phyloP scores from a whole-genome alignment of 2,113 vertebrate species.

The Manacus vitellinus region DNA sequence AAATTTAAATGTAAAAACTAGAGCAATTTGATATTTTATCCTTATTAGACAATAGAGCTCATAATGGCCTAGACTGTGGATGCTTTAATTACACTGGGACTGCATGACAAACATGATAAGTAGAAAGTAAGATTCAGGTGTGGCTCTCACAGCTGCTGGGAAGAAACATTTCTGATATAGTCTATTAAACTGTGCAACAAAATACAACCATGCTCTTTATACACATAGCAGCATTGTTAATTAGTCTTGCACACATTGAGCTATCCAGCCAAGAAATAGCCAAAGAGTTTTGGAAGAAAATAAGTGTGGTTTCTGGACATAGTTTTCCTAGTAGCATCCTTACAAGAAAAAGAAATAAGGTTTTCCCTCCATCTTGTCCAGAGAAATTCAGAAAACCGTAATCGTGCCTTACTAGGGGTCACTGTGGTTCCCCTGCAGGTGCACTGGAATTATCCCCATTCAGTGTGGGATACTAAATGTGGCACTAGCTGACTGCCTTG shows the following conservation, averaged over 20 bases:
- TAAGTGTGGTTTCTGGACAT: background rate
- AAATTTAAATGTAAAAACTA: background rate
- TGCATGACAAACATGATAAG: background rate
- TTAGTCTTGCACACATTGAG: background rate
- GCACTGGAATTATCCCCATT: fast-evolving
- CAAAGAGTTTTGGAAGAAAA: background rate
- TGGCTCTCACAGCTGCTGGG: background rate
- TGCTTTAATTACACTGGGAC: background rate
- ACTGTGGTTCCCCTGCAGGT: background rate
- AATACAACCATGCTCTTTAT: background rate
- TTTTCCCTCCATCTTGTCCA: background rate
- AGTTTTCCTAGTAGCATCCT: background rate
- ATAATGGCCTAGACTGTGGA: background rate
- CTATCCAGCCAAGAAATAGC: background rate
- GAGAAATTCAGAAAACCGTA: background rate
- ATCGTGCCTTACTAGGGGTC: background rate
- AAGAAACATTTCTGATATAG: background rate
- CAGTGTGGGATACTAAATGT: background rate
- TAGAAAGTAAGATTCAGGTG: background rate
- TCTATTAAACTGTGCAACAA: background rate
- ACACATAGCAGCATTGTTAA: background rate
- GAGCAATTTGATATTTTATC: background rate
- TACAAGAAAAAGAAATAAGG: background rate
- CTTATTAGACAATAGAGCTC: background rate
- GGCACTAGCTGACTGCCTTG: background rate